Evolutionary conservation across 1,140 invertebrate species (phyloP).

Genomic region (Atopsyche davidsoni): DNA sequence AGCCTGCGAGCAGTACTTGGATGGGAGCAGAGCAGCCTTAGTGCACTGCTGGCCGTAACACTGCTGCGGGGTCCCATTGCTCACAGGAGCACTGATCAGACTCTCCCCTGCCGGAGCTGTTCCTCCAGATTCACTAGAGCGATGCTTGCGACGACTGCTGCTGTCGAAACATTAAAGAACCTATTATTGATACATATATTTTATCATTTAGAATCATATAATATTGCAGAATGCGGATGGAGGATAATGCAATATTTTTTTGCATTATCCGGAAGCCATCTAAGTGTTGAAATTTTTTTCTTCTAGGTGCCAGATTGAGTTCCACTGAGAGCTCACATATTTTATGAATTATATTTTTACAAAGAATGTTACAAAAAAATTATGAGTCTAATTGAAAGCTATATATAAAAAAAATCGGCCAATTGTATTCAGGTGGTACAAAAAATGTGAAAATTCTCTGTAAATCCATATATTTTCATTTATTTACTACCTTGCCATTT

Average conservation of each 20-base stretch:
- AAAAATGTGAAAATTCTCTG: too few relatives aligned
- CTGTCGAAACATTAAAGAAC: neutral
- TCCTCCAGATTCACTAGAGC: conserved; percentile 14
- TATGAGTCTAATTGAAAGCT: too few relatives aligned
- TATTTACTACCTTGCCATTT: too few relatives aligned
- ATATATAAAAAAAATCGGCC: too few relatives aligned
- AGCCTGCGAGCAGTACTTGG: conserved; percentile 93
- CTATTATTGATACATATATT: neutral
- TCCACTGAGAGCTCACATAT: neutral
- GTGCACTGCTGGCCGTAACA: conserved; percentile 89
- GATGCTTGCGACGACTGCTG: conserved; percentile 22
- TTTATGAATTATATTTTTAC: neutral
- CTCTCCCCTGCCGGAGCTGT: neutral
- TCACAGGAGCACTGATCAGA: neutral
- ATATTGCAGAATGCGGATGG: too few relatives aligned
- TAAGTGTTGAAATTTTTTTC: neutral
- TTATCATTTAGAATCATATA: neutral
- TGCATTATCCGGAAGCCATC: neutral
- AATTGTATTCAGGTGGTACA: too few relatives aligned
- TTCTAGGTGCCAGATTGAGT: neutral
- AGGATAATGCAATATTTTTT: neutral
- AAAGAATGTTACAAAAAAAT: too few relatives aligned
- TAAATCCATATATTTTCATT: too few relatives aligned
- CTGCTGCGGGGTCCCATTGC: conserved; percentile 59
- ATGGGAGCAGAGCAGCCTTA: conserved; percentile 67